Evolutionary conservation across 2,113 vertebrate genomes (phyloP), one percentile per base, ranked within the genome.

Genomic region (Nanorana parkeri): DNA sequence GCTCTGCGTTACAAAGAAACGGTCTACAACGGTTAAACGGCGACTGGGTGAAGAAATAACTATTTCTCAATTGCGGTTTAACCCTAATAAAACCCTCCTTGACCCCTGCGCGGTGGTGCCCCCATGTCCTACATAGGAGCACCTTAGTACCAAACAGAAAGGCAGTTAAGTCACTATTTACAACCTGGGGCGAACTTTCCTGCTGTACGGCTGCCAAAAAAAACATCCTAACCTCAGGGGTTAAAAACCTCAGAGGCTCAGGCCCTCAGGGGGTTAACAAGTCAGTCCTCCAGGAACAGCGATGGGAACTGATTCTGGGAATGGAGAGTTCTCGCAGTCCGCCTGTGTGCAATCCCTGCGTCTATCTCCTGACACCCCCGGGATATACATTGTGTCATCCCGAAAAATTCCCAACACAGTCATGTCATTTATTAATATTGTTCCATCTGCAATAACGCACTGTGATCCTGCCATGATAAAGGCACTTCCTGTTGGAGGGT

Each of bases 141-240:
- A 28, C 71, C 51, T 75, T 17, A 32, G 56, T 67, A 61, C 69
- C 32, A 93, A 92, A 67, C 24, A 78, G 76, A 78, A 77, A 78
- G 47, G 63, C 47, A 81, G 78, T 24, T 65, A 41, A 73, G 66
- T 73, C 71, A 67, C 69, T 75, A 68, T 60, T 75, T 75, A 75
- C 80, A 82, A 75, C 80, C 80, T 20, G 47, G 19, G 51, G 61
- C 60, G 56, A 56, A 82, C 80, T 23, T n/a, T 67, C 52, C 60
- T 36, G 60, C 24, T 56, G 26, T 78, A 55, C 26, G 51, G 4
- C 80, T 82, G 80, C 80, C 80, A 82, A 82, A 13, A 73, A 82
- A 65, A 75, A 82, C 80, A 75, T 75, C 80, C 80, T 82, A 75
- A 47, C 71, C 63, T 29, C 61, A 68, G 51, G 80, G 80, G 80